These are phyloP conservation scores for Ciconia boyciana DNA, from an alignment of 2,113 vertebrate genomes.

Conservation along the genomic window DNA sequence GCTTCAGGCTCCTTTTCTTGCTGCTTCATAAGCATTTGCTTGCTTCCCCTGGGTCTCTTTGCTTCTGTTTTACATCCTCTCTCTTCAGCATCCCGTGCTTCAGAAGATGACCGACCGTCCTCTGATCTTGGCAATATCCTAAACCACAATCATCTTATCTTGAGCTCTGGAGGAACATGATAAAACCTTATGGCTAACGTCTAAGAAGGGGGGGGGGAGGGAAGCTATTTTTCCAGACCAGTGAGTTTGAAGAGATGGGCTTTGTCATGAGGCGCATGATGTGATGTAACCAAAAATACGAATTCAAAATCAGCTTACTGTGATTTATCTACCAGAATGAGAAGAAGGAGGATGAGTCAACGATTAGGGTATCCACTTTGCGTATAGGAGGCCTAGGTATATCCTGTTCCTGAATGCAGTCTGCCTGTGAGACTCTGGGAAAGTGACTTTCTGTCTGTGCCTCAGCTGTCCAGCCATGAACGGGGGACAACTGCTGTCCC, in stretches of 20 bases:
- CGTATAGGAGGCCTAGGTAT: neutral
- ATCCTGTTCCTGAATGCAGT: neutral
- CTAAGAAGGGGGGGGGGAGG: neutral
- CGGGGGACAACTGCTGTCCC: neutral
- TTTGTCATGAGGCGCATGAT: neutral
- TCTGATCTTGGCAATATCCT: neutral
- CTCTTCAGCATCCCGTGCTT: slow-evolving; percentile 14
- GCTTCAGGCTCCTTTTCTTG: neutral
- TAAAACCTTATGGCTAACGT: neutral
- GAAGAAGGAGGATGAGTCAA: neutral
- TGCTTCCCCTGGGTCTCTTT: slow-evolving; percentile 19
- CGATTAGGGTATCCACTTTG: too few species aligned
- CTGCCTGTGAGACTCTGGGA: neutral
- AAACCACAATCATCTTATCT: neutral
- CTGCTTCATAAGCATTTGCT: slow-evolving; percentile 6
- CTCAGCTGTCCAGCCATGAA: neutral
- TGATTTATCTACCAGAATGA: neutral
- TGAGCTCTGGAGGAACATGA: neutral
- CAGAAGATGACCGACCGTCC: neutral
- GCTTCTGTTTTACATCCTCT: neutral
- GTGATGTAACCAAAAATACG: neutral
- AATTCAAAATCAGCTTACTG: neutral
- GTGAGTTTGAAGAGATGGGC: neutral
- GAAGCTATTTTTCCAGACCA: neutral
- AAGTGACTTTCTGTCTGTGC: neutral